These are phyloP conservation scores for Achlya flavicornis DNA, from an alignment of 2,888 invertebrate genomes.

Conservation along the genomic window DNA sequence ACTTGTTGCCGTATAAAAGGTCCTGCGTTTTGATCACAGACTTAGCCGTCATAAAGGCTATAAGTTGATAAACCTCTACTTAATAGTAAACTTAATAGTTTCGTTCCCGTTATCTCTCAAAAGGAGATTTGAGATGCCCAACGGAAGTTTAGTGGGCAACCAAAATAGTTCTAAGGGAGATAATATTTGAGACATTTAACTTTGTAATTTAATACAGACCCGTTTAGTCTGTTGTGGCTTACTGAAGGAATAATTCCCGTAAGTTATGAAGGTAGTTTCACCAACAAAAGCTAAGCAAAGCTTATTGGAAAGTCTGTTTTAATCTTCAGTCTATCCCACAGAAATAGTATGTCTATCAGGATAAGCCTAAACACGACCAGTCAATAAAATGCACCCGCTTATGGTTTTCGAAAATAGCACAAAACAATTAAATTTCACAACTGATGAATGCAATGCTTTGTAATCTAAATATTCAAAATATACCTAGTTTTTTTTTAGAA, in stretches of 20 bases:
- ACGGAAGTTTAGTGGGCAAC: constrained; percentile 41
- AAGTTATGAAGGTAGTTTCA: constrained; percentile 2
- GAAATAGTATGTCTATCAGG: neutral
- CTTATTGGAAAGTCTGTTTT: constrained; percentile 1
- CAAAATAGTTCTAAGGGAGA: constrained; percentile 49
- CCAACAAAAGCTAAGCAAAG: constrained; percentile 1
- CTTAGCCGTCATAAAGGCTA: constrained; percentile 2
- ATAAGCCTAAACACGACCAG: neutral
- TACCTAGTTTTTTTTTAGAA: too few relatives aligned
- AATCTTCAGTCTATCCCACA: neutral
- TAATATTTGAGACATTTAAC: constrained; percentile 42
- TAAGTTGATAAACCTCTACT: constrained; percentile 15
- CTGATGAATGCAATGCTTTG: too few relatives aligned
- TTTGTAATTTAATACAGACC: constrained; percentile 41
- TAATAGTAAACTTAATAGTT: constrained; percentile 21
- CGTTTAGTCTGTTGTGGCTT: constrained; percentile 22
- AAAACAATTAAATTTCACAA: too few relatives aligned
- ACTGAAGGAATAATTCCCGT: constrained; percentile 2
- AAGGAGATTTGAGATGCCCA: constrained; percentile 37
- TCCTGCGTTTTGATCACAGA: neutral
- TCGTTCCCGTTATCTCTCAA: constrained; percentile 29
- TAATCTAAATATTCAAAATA: neutral
- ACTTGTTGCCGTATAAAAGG: too few relatives aligned
- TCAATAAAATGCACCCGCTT: neutral
- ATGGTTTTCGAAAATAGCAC: too few relatives aligned